phyloP scores from a whole-genome alignment of 1,140 invertebrate species.

The fruit fly (Drosophila melanogaster) region Release_6_plus_ISO1_MT NT_033779.5:8480001-8480500 shows the following conservation, averaged over 20 bases:
- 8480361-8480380: slow-evolving; percentile 51
- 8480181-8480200: slow-evolving; percentile 1
- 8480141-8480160: neutral
- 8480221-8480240: slow-evolving; percentile 9
- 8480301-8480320: slow-evolving; percentile 33
- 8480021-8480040: no score
- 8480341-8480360: slow-evolving; percentile 38
- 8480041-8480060: no score
- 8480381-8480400: slow-evolving; percentile 55
- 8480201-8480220: neutral
- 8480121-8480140: neutral
- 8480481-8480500: neutral
- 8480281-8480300: slow-evolving; percentile 33
- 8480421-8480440: slow-evolving; percentile 56
- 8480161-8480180: neutral
- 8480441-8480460: slow-evolving; percentile 11
- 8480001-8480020: slow-evolving; percentile 47
- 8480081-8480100: no score
- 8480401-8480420: slow-evolving; percentile 54
- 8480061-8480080: no score
- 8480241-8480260: slow-evolving; percentile 48
- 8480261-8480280: slow-evolving; percentile 42
- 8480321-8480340: slow-evolving; percentile 36
- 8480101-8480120: no score
- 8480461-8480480: slow-evolving; percentile 17